These are phyloP conservation scores for Amiota minor DNA, from an alignment of 2,888 invertebrate species.

Conservation along the genomic window DNA sequence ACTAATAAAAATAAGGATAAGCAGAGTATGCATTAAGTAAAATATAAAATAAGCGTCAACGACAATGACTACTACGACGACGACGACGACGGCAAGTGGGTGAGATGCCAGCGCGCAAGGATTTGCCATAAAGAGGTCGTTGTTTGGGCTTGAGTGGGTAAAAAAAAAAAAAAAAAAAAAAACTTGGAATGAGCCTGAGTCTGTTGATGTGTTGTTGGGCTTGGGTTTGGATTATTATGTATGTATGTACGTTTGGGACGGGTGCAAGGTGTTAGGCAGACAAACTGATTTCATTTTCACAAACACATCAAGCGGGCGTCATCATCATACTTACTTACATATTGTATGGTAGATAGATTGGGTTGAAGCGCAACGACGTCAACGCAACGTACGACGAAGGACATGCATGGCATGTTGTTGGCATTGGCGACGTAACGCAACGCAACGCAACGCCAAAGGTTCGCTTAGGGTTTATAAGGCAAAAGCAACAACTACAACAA, in stretches of 20 bases:
- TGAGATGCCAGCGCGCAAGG: constrained; percentile 4
- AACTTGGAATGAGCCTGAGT: neutral
- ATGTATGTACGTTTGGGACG: constrained; percentile 1
- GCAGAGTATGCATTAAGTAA: constrained; percentile 68
- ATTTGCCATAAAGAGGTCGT: neutral
- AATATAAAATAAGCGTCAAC: constrained; percentile 63
- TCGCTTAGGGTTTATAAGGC: constrained; percentile 34
- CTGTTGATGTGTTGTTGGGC: neutral
- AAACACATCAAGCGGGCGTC: constrained; percentile 4
- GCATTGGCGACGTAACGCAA: constrained; percentile 22
- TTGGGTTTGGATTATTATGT: constrained; percentile 5
- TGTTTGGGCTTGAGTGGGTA: neutral
- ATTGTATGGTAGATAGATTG: neutral
- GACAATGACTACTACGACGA: too few species aligned
- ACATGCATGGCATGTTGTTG: constrained; percentile 12
- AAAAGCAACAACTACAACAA: neutral
- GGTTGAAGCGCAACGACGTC: neutral
- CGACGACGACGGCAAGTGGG: neutral
- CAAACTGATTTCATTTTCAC: constrained; percentile 32
- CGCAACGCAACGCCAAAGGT: constrained; percentile 43
- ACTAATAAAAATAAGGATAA: constrained; percentile 68
- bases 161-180: neutral
- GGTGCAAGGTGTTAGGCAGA: constrained; percentile 33
- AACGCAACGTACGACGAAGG: constrained; percentile 9
- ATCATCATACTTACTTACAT: neutral